Evolutionary conservation across 2,888 invertebrate species (phyloP).

Genomic region (Lithodes maja): DNA sequence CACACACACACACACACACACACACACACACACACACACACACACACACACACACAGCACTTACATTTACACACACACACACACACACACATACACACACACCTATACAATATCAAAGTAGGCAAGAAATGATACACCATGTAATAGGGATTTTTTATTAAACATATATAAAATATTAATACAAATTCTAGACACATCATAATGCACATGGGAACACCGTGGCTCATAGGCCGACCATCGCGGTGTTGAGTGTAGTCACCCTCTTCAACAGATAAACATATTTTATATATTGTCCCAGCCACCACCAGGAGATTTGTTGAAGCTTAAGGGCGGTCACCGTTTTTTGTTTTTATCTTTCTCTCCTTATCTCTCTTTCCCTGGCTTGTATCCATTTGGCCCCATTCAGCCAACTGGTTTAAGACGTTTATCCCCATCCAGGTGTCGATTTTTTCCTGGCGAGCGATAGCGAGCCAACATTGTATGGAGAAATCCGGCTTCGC

Average conservation of each 20-base stretch:
- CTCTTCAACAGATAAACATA: neutral
- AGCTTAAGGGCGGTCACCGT: no score
- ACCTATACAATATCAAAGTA: neutral
- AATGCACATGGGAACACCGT: conserved; percentile 47
- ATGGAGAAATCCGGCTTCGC: no score
- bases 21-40: neutral
- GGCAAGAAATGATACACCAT: neutral
- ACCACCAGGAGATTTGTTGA: no score
- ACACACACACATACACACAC: conserved; percentile 3
- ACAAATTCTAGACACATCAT: conserved; percentile 64
- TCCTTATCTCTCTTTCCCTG: no score
- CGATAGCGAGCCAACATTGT: no score
- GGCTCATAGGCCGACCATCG: neutral
- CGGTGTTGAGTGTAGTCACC: neutral
- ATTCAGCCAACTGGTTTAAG: no score
- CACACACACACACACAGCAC: conserved; percentile 18
- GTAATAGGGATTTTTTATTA: conserved; percentile 56
- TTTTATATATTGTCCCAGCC: no score
- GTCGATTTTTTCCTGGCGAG: no score
- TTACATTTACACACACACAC: conserved; percentile 13
- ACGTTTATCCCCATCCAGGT: no score
- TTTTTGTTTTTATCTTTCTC: no score
- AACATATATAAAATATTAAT: conserved; percentile 66
- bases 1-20: conserved; percentile 25
- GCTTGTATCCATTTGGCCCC: no score